phyloP scores from a whole-genome alignment of 2,888 invertebrate species.

The Ectropis crepuscularia region DNA sequence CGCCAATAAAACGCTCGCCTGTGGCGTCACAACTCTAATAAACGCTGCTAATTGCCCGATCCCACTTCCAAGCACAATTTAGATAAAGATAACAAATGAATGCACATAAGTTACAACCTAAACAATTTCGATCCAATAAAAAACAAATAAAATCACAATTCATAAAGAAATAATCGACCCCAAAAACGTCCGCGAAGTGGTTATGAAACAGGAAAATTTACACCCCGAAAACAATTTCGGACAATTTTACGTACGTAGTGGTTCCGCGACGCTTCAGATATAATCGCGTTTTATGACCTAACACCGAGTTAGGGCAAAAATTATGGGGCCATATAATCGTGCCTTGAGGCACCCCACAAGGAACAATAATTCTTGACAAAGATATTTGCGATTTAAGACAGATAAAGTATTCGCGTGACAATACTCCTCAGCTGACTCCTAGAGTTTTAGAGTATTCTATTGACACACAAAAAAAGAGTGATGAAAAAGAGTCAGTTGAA shows the following conservation, averaged over 20 bases:
- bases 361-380: slow-evolving; percentile 75
- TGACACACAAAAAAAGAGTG: too few species aligned
- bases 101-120: slow-evolving; percentile 55
- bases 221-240: slow-evolving; percentile 73
- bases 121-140: slow-evolving; percentile 46
- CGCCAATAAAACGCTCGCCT: slow-evolving; percentile 73
- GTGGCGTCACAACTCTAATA: slow-evolving; percentile 62
- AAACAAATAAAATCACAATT: slow-evolving; percentile 48
- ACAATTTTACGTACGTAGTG: slow-evolving; percentile 71
- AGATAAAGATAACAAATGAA: slow-evolving; percentile 74
- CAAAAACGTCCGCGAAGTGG: slow-evolving; percentile 53
- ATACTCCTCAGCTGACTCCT: slow-evolving; percentile 35
- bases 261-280: slow-evolving; percentile 78
- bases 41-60: slow-evolving; percentile 73
- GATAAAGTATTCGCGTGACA: slow-evolving; percentile 68
- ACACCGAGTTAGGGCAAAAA: slow-evolving; percentile 82
- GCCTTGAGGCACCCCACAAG: slow-evolving; percentile 78
- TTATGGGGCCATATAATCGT: slow-evolving; percentile 73
- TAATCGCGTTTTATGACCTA: slow-evolving; percentile 82
- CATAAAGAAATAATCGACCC: slow-evolving; percentile 46
- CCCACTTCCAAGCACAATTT: slow-evolving; percentile 64
- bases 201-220: slow-evolving; percentile 68
- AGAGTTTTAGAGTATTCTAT: too few species aligned
- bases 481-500: not conserved
- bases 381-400: slow-evolving; percentile 73